Base-by-base conservation (phyloP, 2,113 vertebrate species). In the Sakesphorus luctuosus region DNA sequence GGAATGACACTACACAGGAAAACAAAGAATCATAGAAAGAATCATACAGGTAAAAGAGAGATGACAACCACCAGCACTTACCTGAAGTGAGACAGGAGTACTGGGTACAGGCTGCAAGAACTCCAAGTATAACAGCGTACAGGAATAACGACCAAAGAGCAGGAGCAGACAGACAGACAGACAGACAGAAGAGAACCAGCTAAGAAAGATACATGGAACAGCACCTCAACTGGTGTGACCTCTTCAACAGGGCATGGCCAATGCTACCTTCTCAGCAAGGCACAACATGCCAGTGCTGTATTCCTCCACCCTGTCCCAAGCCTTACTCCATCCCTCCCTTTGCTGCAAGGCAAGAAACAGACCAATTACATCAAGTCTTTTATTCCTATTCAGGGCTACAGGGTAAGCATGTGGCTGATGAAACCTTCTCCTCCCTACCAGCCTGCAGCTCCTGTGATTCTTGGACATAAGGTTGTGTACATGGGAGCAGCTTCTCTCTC, bases 351-450 rank as follows among this genome's bases (percentile, higher is more conserved):
- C 67, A 86, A 69, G 8, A 62, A 76, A 47, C 53, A 66, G 47
- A 7, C 29, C 56, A 68, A 47, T 28, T 56, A 62, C 36, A 77
- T 13, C 23, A 79, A 87, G 35, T 5, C 55, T 74, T 90, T 58
- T 47, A 69, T 33, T 77, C 46, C 55, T 29, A 0, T 3, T 16
- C 3, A 1, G 23, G 14, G 49, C 31, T 90, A 69, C 59, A 44
- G 53, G 31, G 89, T n/a, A 62, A 84, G 49, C 47, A 63, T 3
- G 3, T 65, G 40, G 25, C 36, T 79, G 56, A 79, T 36, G 53
- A 89, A 96, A 82, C 61, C 61, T 33, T 38, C 83, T 76, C 63
- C 87, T 78, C 74, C 40, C 74, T 26, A 21, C 15, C 87, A 91
- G 84, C 61, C 89, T 65, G 56, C 91, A 56, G 38, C 69, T 95